A percentile compares a stretch with the other conserved stretches of the same genome.
Evolutionary conservation across 2,888 invertebrate species (phyloP).

Genomic region (Zelleria hepariella): DNA sequence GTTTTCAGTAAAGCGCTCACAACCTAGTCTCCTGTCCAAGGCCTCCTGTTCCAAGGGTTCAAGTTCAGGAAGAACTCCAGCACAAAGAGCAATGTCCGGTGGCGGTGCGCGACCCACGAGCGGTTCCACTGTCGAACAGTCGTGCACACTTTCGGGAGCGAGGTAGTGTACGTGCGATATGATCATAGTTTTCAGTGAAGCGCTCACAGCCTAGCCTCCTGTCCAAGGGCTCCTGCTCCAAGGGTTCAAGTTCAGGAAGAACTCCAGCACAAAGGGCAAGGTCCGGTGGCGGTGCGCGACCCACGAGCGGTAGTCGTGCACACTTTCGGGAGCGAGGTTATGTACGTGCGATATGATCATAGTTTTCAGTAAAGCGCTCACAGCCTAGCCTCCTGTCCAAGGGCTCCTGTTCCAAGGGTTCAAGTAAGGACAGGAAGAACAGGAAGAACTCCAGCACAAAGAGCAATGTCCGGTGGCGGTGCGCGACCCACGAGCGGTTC

Average conservation of each 20-base stretch:
- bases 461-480: conserved; percentile 9
- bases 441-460: conserved; percentile 5
- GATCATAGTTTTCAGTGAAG: conserved; percentile 9
- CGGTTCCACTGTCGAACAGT: conserved; percentile 20
- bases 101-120: conserved; percentile 20
- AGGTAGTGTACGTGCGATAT: conserved; percentile 16
- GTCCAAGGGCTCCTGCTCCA: background rate
- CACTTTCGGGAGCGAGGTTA: conserved; percentile 15
- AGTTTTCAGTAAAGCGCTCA: background rate
- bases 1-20: background rate
- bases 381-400: no score
- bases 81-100: conserved; percentile 7
- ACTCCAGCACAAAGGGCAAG: conserved; percentile 1
- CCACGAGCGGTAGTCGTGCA: conserved; percentile 18
- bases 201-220: no score
- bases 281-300: conserved; percentile 17
- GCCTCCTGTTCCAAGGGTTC: background rate
- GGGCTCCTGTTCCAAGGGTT: no score
- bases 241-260: conserved; percentile 2
- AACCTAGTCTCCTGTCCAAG: no score
- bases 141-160: conserved; percentile 15
- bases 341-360: conserved; percentile 16
- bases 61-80: background rate
- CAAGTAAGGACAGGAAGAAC: no score
- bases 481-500: conserved; percentile 6